Evolutionary conservation across 2,113 vertebrate genomes (phyloP), one percentile per base, ranked within the genome.

Genomic region (Nannobrachium achirus): DNA sequence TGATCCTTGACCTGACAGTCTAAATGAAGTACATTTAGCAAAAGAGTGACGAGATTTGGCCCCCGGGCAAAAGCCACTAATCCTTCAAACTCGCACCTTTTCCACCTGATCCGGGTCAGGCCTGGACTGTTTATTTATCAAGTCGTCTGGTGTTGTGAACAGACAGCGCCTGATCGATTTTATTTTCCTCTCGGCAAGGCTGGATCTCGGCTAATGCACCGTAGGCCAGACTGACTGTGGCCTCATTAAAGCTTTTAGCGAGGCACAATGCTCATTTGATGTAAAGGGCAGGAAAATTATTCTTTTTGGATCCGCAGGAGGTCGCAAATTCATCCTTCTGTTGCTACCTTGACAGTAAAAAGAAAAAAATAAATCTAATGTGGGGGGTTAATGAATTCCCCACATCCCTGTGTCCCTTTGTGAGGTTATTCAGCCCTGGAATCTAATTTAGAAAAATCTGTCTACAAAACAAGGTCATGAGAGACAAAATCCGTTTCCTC

Each of bases 41-140:
- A 52, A n/a, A 63, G 64, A 84, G 62, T 51, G 74, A 80, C 71
- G 46, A 66, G 68, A 69, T 68, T 56, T 55, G 55, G 73, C 86
- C 69, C n/a, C 78, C 68, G 78, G 67, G 76, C 80, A 83, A 79
- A 86, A 85, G 76, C 62, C 75, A 69, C 72, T 86, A 83, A 88
- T 89, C 86, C 80, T 80, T 68, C 69, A 66, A 75, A 79, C 69
- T 81, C 55, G 38, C 45, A 42, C 61, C 50, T 58, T 70, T 74
- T 67, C 59, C 20, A 65, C 72, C 63, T 82, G 72, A 83, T 81
- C 78, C 67, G 59, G 83, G 83, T 84, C 82, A 78, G 77, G 18
- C 53, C 19, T 55, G 14, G 69, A 8, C 75, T 53, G 75, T 85
- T 83, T 84, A 83, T 85, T 78, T 78, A 86, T 83, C 84, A 83